Base-by-base conservation (phyloP, 2,797 vertebrate species). In the Lepilemur septentrionalis region DNA sequence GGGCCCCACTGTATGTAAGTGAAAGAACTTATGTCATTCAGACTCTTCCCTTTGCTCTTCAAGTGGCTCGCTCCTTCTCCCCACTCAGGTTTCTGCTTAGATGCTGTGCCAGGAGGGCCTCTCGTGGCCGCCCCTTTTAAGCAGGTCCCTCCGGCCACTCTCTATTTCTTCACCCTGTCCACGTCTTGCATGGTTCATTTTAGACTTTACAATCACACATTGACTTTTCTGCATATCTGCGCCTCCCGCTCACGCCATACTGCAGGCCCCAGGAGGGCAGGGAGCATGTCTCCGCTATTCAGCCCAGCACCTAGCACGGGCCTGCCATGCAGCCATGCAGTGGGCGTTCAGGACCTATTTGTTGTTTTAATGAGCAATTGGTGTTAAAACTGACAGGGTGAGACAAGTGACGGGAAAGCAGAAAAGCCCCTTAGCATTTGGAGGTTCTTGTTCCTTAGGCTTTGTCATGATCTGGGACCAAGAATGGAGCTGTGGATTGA, bases 1-100 rank as follows among this genome's bases (percentile, higher is more conserved):
- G 35, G n/a, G 43, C 35, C 0, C 57, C 63, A 7, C 17, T 23
- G 20, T 15, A 4, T 0, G 4, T 13, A 35, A 14, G 48, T 12
- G 15, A 57, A 70, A 30, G 28, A 41, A 50, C 23, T n/a, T 38
- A 18, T 0, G 1, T 4, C 32, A 25, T 11, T 35, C 5, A 0
- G 18, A n/a, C 17, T 38, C 72, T n/a, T 57, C 41, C 52, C 67
- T 69, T 23, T 23, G 14, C 23, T n/a, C 50, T 23, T 80, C 59
- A 46, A 4, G 46, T 50, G 78, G 43, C 50, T 82, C 32, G 30
- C 7, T 78, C 38, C 32, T 38, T 48, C 78, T 87, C 11, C 22
- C 1, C 13, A 35, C 69, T 79, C 5, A 20, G 28, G 38, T 32
- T n/a, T 93, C 6, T 2, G 7, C 30, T 32, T 52, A 5, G 20